phyloP scores from a whole-genome alignment of 2,797 vertebrate genomes.

The Moxostoma hubbsi region DNA sequence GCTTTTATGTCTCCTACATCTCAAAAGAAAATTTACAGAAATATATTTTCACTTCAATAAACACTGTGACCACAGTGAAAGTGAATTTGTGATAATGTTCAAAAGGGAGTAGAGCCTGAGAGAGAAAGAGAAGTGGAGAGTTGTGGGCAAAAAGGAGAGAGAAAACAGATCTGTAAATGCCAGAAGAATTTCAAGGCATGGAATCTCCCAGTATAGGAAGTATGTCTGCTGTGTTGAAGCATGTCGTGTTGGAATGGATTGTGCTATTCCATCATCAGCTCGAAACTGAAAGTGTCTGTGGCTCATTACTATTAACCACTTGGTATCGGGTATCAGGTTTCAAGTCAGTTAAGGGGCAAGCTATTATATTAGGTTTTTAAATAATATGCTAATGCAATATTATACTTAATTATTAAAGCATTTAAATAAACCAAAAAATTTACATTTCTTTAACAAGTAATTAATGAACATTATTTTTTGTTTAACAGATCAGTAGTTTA shows the following conservation, averaged over 20 bases:
- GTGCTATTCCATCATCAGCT: slow-evolving; percentile 9
- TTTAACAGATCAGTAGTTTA: background rate
- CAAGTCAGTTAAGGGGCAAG: background rate
- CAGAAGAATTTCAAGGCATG: slow-evolving; percentile 13
- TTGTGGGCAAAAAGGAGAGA: slow-evolving; percentile 49
- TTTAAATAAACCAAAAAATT: background rate
- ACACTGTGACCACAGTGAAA: no score
- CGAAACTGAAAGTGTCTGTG: slow-evolving; percentile 23
- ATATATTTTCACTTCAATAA: background rate
- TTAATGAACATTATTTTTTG: background rate
- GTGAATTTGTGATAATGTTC: no score
- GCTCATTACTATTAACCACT: background rate
- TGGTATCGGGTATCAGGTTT: background rate
- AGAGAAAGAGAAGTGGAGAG: background rate
- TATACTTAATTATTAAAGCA: background rate
- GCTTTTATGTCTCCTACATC: background rate
- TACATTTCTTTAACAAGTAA: background rate
- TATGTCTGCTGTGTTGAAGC: background rate
- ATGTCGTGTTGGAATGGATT: background rate
- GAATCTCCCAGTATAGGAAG: slow-evolving; percentile 41
- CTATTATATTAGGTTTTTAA: background rate
- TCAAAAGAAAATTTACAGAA: background rate
- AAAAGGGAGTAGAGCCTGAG: no score
- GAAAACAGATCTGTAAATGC: background rate
- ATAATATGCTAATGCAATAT: background rate